Percentiles rank a stretch among this genome's conserved stretches.
Evolutionary conservation across 2,888 invertebrate species (phyloP).

Genomic region (Penaeus monodon): DNA sequence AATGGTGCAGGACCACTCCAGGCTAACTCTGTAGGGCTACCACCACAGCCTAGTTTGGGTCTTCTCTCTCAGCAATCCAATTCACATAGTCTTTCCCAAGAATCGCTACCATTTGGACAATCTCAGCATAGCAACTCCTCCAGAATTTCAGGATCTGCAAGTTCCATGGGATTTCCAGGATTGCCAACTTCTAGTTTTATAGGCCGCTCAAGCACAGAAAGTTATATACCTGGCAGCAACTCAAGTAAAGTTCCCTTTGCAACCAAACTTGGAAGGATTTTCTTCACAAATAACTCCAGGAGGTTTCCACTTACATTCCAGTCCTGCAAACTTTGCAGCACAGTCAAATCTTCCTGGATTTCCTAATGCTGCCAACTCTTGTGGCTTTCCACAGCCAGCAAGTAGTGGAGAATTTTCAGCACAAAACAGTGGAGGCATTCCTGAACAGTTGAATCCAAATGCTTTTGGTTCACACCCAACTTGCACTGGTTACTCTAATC

Average conservation of each 20-base stretch:
- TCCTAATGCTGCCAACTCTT: conserved; percentile 1
- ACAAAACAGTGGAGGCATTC: too few relatives aligned
- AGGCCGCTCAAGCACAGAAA: too few relatives aligned
- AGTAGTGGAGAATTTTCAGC: too few relatives aligned
- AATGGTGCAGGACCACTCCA: not conserved
- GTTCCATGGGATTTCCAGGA: too few relatives aligned
- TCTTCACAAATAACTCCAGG: conserved; percentile 33
- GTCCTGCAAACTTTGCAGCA: conserved; percentile 26
- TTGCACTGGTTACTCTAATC: not conserved
- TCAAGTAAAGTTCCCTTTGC: conserved; percentile 11
- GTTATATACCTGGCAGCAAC: too few relatives aligned
- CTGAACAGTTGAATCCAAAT: too few relatives aligned
- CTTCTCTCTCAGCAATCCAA: conserved; percentile 29
- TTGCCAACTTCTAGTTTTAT: too few relatives aligned
- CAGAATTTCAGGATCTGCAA: too few relatives aligned
- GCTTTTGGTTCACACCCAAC: too few relatives aligned
- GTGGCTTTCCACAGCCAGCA: too few relatives aligned
- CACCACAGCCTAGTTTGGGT: conserved; percentile 31
- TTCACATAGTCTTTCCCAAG: not conserved
- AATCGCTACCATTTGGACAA: conserved; percentile 32
- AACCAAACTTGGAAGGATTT: conserved; percentile 30
- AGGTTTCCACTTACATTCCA: conserved; percentile 26
- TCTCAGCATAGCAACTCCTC: conserved; percentile 24
- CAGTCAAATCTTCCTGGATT: conserved; percentile 23
- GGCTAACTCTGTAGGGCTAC: conserved; percentile 23